Percentiles rank a stretch among this genome's conserved stretches.
Evolutionary conservation across 2,113 vertebrate genomes (phyloP).

Genomic region (Merops nubicus): DNA sequence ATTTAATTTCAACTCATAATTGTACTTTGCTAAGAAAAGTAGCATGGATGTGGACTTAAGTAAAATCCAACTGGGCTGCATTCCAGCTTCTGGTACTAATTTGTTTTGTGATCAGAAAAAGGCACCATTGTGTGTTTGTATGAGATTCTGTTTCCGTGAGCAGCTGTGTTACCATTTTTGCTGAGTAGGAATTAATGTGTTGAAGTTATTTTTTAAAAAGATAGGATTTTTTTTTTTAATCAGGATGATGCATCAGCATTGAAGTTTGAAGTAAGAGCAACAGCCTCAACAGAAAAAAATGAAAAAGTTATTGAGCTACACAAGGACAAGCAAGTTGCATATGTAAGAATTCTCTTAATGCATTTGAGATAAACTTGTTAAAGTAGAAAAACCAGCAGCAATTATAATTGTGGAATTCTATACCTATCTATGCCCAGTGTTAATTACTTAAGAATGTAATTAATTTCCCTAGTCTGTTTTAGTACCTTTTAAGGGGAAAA

Average conservation of each 20-base stretch:
- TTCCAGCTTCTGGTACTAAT: slow-evolving; percentile 25
- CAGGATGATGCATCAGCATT: slow-evolving; percentile 85
- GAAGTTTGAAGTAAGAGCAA: slow-evolving; percentile 78
- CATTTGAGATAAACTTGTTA: not conserved
- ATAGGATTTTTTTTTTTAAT: not conserved
- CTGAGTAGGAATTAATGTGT: not conserved
- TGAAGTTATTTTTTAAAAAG: not conserved
- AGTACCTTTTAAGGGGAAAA: not conserved
- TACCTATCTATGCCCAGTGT: not conserved
- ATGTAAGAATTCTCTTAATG: slow-evolving; percentile 73
- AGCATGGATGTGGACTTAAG: not conserved
- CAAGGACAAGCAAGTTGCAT: slow-evolving; percentile 61
- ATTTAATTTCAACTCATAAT: slow-evolving; percentile 41
- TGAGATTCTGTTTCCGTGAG: slow-evolving; percentile 12
- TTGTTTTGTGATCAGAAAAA: slow-evolving; percentile 22
- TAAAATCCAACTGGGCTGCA: slow-evolving; percentile 30
- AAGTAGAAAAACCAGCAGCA: not conserved
- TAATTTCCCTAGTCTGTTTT: not conserved
- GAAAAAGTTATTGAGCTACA: slow-evolving; percentile 77
- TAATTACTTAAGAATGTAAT: not conserved
- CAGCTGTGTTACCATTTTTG: slow-evolving; percentile 16
- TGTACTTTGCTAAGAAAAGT: slow-evolving; percentile 21
- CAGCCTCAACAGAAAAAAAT: slow-evolving; percentile 76
- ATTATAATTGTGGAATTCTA: not conserved
- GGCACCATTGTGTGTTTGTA: not conserved